phyloP scores from a whole-genome alignment of 1,140 invertebrate genomes.

The Magallana angulata region DNA sequence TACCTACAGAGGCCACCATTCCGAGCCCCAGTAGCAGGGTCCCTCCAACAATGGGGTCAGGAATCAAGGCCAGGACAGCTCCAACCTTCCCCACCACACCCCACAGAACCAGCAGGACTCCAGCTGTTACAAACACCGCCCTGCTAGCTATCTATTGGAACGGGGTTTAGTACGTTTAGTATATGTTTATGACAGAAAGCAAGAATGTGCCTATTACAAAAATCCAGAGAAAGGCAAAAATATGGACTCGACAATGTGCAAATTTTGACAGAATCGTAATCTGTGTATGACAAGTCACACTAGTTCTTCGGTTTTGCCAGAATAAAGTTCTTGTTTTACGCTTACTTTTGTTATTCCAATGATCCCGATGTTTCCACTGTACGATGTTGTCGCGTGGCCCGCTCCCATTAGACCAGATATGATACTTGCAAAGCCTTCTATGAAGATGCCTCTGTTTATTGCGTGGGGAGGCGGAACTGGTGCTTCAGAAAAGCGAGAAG shows the following conservation, averaged over 20 bases:
- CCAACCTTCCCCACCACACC: constrained; percentile 88
- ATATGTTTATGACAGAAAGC: no score
- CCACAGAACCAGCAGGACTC: constrained; percentile 85
- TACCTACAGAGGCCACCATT: constrained; percentile 77
- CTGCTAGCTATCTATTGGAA: constrained; percentile 64
- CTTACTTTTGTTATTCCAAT: constrained; percentile 84
- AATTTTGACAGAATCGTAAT: no score
- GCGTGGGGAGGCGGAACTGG: constrained; percentile 90
- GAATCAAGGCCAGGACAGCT: constrained; percentile 92
- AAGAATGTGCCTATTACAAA: no score
- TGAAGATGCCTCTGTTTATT: constrained; percentile 84
- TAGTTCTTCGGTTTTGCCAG: no score
- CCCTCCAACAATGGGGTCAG: constrained; percentile 91
- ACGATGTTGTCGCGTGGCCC: constrained; percentile 87
- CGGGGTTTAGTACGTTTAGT: no score
- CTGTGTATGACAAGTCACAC: no score
- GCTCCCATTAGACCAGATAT: constrained; percentile 78
- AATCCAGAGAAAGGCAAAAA: no score
- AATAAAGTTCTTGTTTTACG: neutral
- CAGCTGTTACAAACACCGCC: constrained; percentile 84
- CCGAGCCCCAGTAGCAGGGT: constrained; percentile 62
- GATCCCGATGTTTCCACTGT: constrained; percentile 89
- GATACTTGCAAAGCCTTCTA: constrained; percentile 53
- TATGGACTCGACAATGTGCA: no score
- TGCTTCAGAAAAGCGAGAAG: constrained; percentile 88